A percentile compares a stretch with the other conserved stretches of the same genome.
phyloP scores from a whole-genome alignment of 2,888 invertebrate species.

The Drepanosiphum platanoidis region DNA sequence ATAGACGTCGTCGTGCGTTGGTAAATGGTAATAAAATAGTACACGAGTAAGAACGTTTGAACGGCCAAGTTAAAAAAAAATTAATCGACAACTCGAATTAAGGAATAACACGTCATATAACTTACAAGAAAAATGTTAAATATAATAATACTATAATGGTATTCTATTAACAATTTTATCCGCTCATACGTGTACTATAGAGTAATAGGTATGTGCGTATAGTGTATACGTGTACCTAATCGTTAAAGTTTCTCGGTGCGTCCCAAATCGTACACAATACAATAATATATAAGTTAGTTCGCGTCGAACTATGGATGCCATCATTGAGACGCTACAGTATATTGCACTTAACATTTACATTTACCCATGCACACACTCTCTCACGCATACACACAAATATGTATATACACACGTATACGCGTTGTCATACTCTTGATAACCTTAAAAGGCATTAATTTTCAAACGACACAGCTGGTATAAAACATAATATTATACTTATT shows the following conservation, averaged over 20 bases:
- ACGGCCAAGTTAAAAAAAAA: background rate
- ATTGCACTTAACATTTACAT: background rate
- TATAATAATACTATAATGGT: background rate
- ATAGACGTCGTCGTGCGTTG: too few relatives aligned
- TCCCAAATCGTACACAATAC: background rate
- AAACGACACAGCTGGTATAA: background rate
- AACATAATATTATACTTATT: background rate
- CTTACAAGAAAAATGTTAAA: background rate
- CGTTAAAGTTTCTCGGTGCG: background rate
- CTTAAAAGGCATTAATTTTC: background rate
- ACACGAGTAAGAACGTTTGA: background rate
- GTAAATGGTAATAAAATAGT: background rate
- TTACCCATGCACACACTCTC: too few relatives aligned
- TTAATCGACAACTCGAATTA: background rate
- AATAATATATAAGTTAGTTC: background rate
- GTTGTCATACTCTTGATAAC: background rate
- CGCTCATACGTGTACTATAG: background rate
- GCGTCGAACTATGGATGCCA: background rate
- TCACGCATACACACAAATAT: too few relatives aligned
- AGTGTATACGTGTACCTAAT: background rate
- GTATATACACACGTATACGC: background rate
- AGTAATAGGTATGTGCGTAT: background rate
- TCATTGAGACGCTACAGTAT: background rate
- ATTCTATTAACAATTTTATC: background rate
- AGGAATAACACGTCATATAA: background rate